Evolutionary conservation across 2,113 vertebrate genomes (phyloP).

Genomic region (Drymodes brunneopygia): DNA sequence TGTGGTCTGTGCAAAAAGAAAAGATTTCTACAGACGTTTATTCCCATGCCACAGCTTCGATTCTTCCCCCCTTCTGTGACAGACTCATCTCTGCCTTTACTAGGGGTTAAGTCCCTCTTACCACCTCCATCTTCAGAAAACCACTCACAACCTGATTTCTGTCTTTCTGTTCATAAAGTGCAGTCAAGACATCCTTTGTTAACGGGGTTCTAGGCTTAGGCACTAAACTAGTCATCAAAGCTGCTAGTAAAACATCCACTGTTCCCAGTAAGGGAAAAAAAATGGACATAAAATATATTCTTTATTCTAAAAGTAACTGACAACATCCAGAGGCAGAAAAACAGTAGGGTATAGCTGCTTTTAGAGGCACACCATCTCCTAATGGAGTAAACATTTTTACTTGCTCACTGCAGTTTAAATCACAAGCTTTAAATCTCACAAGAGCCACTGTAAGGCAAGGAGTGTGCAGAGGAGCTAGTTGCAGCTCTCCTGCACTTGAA

Average conservation of each 20-base stretch:
- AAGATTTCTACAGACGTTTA: not conserved
- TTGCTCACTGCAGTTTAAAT: not conserved
- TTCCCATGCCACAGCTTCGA: not conserved
- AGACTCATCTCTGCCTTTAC: not conserved
- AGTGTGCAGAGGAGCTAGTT: fast-evolving
- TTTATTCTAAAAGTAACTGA: not conserved
- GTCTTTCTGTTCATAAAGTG: not conserved
- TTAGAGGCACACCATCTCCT: not conserved
- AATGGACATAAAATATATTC: not conserved
- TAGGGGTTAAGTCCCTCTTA: not conserved
- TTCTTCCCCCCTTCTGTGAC: not conserved
- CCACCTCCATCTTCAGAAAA: not conserved
- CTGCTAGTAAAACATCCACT: not conserved
- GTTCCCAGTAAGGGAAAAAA: not conserved
- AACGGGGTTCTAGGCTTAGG: not conserved
- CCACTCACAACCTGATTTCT: not conserved
- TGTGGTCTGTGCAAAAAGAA: not conserved
- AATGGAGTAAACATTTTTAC: not conserved
- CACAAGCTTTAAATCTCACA: not conserved
- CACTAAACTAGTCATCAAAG: not conserved
- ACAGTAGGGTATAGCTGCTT: not conserved
- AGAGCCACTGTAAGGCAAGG: not conserved
- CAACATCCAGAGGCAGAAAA: not conserved
- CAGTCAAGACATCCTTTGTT: not conserved
- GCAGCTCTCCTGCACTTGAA: not conserved